phyloP scores from a whole-genome alignment of 1,140 invertebrate species.

The Rhysida immarginata region DNA sequence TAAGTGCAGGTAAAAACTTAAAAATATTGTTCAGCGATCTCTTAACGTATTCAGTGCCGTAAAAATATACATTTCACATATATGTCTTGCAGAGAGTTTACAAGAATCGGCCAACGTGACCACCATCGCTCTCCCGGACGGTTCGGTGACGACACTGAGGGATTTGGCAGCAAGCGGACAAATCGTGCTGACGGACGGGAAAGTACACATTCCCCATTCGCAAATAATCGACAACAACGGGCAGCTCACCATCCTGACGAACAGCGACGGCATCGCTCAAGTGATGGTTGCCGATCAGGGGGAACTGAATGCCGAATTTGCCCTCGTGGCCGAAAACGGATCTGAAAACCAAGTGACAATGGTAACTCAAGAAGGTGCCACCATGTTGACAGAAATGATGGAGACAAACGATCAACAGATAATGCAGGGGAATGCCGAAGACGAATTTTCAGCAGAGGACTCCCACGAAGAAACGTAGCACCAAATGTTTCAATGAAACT shows the following conservation, averaged over 20 bases:
- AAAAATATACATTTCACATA: no score
- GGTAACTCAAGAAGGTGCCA: not conserved
- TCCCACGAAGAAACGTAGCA: no score
- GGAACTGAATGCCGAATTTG: not conserved
- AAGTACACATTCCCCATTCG: slow-evolving; percentile 3
- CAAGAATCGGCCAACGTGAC: not conserved
- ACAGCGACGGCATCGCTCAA: not conserved
- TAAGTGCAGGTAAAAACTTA: not conserved
- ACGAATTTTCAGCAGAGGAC: no score
- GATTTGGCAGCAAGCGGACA: not conserved
- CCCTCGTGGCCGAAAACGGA: not conserved
- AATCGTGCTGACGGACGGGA: slow-evolving; percentile 2
- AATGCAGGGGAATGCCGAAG: no score
- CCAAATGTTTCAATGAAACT: no score
- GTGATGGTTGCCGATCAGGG: slow-evolving; percentile 3
- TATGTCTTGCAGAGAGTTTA: not conserved
- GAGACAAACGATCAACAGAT: not conserved
- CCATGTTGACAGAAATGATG: not conserved
- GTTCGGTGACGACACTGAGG: not conserved
- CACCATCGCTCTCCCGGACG: not conserved
- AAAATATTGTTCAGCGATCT: no score
- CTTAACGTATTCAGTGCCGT: not conserved
- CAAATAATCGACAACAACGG: not conserved
- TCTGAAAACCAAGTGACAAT: not conserved
- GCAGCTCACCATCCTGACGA: not conserved